Percentiles rank a stretch among this genome's conserved stretches.
Evolutionary conservation across 1,140 invertebrate species (phyloP).

Genomic region (Euura lappo): DNA sequence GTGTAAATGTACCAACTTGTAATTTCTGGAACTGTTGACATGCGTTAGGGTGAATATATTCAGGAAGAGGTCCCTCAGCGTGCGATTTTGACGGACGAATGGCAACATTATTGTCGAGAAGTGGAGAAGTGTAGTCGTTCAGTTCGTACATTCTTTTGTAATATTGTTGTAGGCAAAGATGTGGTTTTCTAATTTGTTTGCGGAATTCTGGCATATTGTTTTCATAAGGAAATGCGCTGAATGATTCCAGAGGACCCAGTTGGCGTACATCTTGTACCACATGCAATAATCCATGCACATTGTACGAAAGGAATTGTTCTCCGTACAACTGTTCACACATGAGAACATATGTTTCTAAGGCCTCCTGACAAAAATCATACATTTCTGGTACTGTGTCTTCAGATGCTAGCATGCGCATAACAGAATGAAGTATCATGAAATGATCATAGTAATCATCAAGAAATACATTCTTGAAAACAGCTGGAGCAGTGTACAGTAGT

Average conservation of each 20-base stretch:
- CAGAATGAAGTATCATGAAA: slow-evolving; percentile 1
- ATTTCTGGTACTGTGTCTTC: slow-evolving; percentile 4
- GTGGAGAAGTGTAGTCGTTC: not conserved
- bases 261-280: slow-evolving; percentile 16
- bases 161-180: slow-evolving; percentile 14
- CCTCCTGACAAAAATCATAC: slow-evolving; percentile 8
- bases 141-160: slow-evolving; percentile 34
- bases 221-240: slow-evolving; percentile 18
- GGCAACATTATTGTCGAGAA: not conserved
- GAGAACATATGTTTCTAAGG: slow-evolving; percentile 8
- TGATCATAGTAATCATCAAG: slow-evolving; percentile 10
- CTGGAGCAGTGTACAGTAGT: slow-evolving; percentile 14
- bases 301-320: no score
- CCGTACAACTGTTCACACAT: slow-evolving; percentile 8
- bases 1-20: no score
- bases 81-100: no score
- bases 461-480: slow-evolving; percentile 9
- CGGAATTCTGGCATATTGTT: slow-evolving; percentile 14
- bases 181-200: slow-evolving; percentile 12
- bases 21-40: no score
- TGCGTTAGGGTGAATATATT: no score
- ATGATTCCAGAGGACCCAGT: slow-evolving; percentile 12
- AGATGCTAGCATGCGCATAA: not conserved
- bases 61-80: no score
- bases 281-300: slow-evolving; percentile 17